Percentiles rank a stretch among this genome's conserved stretches.
These are phyloP conservation scores for Sebastes schlegelii DNA, from an alignment of 2,113 vertebrate genomes.

Conservation along the genomic window DNA sequence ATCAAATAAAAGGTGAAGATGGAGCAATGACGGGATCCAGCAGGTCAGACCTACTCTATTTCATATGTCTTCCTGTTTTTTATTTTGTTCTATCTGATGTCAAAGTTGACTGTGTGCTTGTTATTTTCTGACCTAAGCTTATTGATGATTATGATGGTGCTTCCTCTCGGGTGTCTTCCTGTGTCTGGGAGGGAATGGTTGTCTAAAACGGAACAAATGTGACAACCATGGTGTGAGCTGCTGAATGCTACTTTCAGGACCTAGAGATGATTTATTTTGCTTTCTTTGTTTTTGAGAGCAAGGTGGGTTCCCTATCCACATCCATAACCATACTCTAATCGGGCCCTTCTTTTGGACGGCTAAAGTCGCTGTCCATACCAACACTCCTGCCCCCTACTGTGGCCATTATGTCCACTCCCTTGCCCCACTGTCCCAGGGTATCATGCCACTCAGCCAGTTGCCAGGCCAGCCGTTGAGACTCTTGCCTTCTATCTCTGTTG, in stretches of 20 bases:
- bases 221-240: slow-evolving; percentile 80
- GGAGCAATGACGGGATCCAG: slow-evolving; percentile 93
- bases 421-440: slow-evolving; percentile 72
- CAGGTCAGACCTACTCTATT: slow-evolving; percentile 99
- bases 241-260: slow-evolving; percentile 75
- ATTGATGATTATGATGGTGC: slow-evolving; percentile 49
- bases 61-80: slow-evolving; percentile 91
- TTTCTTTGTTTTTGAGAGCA: slow-evolving; percentile 77
- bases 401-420: slow-evolving; percentile 67
- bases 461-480: slow-evolving; percentile 73
- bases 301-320: slow-evolving; percentile 84
- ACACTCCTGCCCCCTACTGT: slow-evolving; percentile 58
- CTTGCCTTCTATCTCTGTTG: slow-evolving; percentile 89
- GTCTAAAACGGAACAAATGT: slow-evolving; percentile 71
- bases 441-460: slow-evolving; percentile 66
- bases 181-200: slow-evolving; percentile 77
- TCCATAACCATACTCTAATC: slow-evolving; percentile 70
- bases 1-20: slow-evolving; percentile 91
- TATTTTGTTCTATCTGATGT: slow-evolving; percentile 80
- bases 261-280: slow-evolving; percentile 73
- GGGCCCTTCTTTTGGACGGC: slow-evolving; percentile 73
- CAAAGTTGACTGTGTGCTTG: slow-evolving; percentile 65
- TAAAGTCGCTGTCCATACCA: slow-evolving; percentile 73
- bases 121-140: slow-evolving; percentile 58
- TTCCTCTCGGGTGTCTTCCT: slow-evolving; percentile 70